Percentiles rank a stretch among this genome's conserved stretches.
Conservation (phyloP, 2,888 invertebrate genomes). For the Brenthis daphne region DNA sequence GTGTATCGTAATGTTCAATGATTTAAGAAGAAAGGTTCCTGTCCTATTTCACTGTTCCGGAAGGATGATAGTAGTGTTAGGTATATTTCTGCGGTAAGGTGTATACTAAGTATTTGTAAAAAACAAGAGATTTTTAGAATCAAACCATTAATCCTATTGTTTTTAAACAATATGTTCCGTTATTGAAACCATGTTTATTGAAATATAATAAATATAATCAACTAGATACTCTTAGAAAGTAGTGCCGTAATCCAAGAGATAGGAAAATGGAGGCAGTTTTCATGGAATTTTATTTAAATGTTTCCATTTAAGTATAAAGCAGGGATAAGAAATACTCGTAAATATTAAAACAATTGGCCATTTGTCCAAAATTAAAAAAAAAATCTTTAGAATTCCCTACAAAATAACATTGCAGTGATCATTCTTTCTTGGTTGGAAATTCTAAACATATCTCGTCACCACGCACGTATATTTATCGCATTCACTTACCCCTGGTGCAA, state of each 20-base stretch:
- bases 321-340: too few relatives aligned
- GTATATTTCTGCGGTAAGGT: too few relatives aligned
- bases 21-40: too few relatives aligned
- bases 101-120: too few relatives aligned
- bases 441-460: slow-evolving; percentile 53
- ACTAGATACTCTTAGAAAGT: slow-evolving; percentile 5
- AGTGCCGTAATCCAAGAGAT: slow-evolving; percentile 6
- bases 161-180: neutral
- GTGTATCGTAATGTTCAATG: too few relatives aligned
- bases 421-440: neutral
- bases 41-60: too few relatives aligned
- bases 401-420: slow-evolving; percentile 4
- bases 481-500: slow-evolving; percentile 51
- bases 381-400: neutral
- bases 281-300: too few relatives aligned
- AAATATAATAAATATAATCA: neutral
- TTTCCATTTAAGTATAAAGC: too few relatives aligned
- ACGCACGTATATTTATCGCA: slow-evolving; percentile 67
- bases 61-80: too few relatives aligned
- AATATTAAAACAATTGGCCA: too few relatives aligned
- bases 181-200: neutral
- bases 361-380: too few relatives aligned
- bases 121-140: too few relatives aligned
- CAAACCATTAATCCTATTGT: neutral
- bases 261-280: neutral